These are phyloP conservation scores for Palythoa caribaeorum DNA, from an alignment of 92 coral and sea anemone species.

Conservation along the genomic window DNA sequence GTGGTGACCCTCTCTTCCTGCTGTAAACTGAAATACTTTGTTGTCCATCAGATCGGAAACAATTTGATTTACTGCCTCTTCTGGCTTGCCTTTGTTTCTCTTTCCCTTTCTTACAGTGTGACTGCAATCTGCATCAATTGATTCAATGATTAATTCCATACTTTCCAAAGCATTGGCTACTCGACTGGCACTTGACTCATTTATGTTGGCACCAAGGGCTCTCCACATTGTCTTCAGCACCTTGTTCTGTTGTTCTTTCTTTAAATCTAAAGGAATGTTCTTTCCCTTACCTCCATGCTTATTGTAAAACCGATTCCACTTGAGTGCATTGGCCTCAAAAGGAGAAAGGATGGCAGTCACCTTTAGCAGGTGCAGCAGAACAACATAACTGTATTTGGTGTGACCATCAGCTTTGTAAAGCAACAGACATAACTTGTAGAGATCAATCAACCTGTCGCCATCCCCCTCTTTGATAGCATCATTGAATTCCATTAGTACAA, in stretches of 20 bases:
- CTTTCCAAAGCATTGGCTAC: conserved; percentile 45
- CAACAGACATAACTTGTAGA: conserved; percentile 59
- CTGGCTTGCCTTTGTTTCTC: conserved; percentile 1
- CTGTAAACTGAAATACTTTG: conserved; percentile 22
- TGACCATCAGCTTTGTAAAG: conserved; percentile 58
- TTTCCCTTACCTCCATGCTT: conserved; percentile 29
- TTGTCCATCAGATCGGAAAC: conserved; percentile 28
- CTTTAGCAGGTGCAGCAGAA: conserved; percentile 60
- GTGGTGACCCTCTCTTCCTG: conserved; percentile 37
- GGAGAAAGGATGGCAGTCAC: conserved; percentile 4
- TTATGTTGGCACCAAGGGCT: conserved; percentile 37
- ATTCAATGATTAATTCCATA: conserved; percentile 26
- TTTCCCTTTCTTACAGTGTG: not conserved
- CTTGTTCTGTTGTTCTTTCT: conserved; percentile 47
- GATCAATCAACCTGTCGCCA: conserved; percentile 61
- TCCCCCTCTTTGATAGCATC: conserved; percentile 67
- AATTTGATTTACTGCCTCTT: conserved; percentile 21
- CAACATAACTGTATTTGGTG: conserved; percentile 60
- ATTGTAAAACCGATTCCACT: conserved; percentile 45
- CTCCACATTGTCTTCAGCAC: conserved; percentile 51
- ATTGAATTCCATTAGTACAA: conserved; percentile 50
- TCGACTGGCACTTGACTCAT: conserved; percentile 25
- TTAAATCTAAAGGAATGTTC: conserved; percentile 35
- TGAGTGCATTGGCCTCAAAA: conserved; percentile 23
- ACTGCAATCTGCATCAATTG: conserved; percentile 20